These are phyloP conservation scores for Erebia epiphron DNA, from an alignment of 2,888 invertebrate species.

Conservation along the genomic window DNA sequence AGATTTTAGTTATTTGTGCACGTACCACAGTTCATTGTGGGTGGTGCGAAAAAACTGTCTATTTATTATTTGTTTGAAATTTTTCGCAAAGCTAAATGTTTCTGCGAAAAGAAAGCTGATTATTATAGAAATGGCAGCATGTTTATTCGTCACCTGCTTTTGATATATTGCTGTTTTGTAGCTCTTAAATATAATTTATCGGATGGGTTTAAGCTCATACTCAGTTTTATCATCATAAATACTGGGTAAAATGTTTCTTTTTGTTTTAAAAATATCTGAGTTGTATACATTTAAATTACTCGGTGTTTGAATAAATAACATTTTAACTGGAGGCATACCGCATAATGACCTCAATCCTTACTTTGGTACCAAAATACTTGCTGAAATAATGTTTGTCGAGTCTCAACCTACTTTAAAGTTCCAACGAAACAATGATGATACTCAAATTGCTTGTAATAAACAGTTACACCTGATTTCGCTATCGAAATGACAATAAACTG, in stretches of 20 bases:
- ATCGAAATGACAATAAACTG: not conserved
- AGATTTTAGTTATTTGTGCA: conserved; percentile 78
- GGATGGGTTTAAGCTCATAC: not conserved
- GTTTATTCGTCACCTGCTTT: conserved; percentile 60
- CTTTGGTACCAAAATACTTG: too few relatives aligned
- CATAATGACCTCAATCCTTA: too few relatives aligned
- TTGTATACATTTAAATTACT: too few relatives aligned
- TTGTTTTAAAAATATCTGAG: not conserved
- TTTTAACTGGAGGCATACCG: not conserved
- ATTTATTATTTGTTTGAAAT: conserved; percentile 40
- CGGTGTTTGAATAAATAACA: too few relatives aligned
- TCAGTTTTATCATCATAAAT: not conserved
- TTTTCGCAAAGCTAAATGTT: conserved; percentile 55
- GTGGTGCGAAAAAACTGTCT: conserved; percentile 69
- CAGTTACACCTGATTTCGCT: conserved; percentile 3
- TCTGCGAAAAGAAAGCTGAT: conserved; percentile 75
- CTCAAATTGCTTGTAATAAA: not conserved
- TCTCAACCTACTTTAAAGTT: not conserved
- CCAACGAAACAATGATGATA: not conserved
- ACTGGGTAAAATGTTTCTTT: not conserved
- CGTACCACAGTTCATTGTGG: conserved; percentile 71
- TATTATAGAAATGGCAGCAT: conserved; percentile 49
- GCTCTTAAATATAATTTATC: conserved; percentile 22
- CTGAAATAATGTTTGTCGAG: not conserved
- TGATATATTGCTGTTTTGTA: conserved; percentile 43